phyloP scores from a whole-genome alignment of 2,113 vertebrate genomes.

The Sander lucioperca region DNA sequence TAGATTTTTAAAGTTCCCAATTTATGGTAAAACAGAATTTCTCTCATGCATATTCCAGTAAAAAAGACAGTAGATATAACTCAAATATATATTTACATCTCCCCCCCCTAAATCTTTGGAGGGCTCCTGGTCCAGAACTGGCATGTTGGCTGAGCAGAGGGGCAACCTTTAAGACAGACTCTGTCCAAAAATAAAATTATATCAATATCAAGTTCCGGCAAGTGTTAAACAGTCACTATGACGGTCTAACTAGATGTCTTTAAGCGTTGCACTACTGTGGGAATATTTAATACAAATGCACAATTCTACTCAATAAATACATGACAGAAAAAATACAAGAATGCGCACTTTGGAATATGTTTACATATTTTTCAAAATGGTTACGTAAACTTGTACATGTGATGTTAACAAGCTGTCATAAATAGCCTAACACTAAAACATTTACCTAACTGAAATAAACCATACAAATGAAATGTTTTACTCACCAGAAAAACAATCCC shows the following conservation, averaged over 20 bases:
- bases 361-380: neutral
- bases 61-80: conserved; percentile 1
- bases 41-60: neutral
- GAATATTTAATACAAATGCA: neutral
- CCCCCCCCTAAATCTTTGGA: conserved; percentile 64
- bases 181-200: conserved; percentile 35
- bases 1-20: neutral
- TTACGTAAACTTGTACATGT: neutral
- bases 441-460: neutral
- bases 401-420: neutral
- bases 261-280: neutral
- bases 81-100: conserved; percentile 75
- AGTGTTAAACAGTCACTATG: neutral
- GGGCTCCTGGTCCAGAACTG: conserved; percentile 73
- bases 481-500: conserved; percentile 66
- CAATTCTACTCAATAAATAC: neutral
- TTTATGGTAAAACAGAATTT: neutral
- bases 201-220: neutral
- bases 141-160: conserved; percentile 72
- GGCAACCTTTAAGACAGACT: conserved; percentile 28
- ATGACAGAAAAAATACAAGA: neutral
- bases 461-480: conserved; percentile 19
- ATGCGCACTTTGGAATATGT: neutral
- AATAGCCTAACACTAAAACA: neutral
- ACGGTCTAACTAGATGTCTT: neutral